Evolutionary conservation across 2,797 vertebrate genomes (phyloP).

Genomic region (Syndactyla subalaris): DNA sequence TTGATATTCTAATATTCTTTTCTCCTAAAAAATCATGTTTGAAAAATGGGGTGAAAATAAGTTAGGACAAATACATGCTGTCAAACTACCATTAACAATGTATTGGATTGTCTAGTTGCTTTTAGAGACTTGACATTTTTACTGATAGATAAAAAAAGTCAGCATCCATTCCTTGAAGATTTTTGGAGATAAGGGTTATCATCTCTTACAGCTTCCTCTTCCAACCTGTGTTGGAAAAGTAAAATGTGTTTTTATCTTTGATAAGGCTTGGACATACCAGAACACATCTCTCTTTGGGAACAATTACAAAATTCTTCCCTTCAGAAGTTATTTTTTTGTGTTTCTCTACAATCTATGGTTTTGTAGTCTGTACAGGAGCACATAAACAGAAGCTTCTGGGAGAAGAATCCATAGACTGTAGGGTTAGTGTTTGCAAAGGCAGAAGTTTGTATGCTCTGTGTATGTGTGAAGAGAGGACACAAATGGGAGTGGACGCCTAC

Average conservation of each 20-base stretch:
- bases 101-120: neutral
- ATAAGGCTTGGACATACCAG: neutral
- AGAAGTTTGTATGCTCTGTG: neutral
- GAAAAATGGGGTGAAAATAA: slow-evolving; percentile 4
- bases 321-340: neutral
- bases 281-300: neutral
- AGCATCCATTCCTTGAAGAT: neutral
- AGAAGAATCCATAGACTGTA: neutral
- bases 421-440: neutral
- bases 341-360: neutral
- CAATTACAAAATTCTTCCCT: neutral
- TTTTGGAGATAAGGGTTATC: neutral
- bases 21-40: neutral
- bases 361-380: neutral
- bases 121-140: neutral
- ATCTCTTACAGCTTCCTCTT: neutral
- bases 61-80: neutral
- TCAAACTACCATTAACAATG: neutral
- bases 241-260: neutral
- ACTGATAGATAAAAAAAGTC: neutral
- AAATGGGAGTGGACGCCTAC: neutral
- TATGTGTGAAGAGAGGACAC: neutral
- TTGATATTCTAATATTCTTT: slow-evolving; percentile 32
- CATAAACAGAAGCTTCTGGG: neutral
- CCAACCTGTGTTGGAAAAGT: neutral